Evolutionary conservation across 2,888 invertebrate genomes (phyloP).

Genomic region (Eristalis pertinax): DNA sequence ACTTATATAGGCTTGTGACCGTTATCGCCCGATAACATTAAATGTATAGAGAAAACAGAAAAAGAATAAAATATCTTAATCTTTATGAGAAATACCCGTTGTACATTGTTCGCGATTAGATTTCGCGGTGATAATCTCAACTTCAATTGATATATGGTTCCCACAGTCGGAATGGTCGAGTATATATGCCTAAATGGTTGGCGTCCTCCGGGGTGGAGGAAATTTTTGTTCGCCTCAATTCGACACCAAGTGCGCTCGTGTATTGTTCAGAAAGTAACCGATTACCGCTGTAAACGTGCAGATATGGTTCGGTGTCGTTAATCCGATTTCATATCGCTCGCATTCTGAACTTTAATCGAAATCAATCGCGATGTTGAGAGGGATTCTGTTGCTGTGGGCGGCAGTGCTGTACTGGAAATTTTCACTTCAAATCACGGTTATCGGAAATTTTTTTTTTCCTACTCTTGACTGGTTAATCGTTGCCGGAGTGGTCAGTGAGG

Average conservation of each 20-base stretch:
- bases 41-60: not conserved
- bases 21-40: conserved; percentile 42
- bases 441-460: not conserved
- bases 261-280: conserved; percentile 1
- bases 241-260: not conserved
- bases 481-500: not conserved
- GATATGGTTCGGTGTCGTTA: conserved; percentile 1
- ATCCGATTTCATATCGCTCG: not conserved
- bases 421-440: not conserved
- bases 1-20: conserved; percentile 58
- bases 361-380: not conserved
- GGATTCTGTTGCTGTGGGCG: not conserved
- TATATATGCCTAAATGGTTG: not conserved
- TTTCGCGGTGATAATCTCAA: conserved; percentile 53
- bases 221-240: not conserved
- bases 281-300: conserved; percentile 15
- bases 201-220: not conserved
- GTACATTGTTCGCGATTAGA: conserved; percentile 58
- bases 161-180: not conserved
- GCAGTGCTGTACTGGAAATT: not conserved
- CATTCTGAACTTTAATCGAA: not conserved
- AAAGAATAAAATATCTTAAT: conserved; percentile 40
- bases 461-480: not conserved
- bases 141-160: conserved; percentile 3
- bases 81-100: conserved; percentile 63